Evolutionary conservation across 2,888 invertebrate species (phyloP).

Genomic region (Rotaria magnacalcarata): DNA sequence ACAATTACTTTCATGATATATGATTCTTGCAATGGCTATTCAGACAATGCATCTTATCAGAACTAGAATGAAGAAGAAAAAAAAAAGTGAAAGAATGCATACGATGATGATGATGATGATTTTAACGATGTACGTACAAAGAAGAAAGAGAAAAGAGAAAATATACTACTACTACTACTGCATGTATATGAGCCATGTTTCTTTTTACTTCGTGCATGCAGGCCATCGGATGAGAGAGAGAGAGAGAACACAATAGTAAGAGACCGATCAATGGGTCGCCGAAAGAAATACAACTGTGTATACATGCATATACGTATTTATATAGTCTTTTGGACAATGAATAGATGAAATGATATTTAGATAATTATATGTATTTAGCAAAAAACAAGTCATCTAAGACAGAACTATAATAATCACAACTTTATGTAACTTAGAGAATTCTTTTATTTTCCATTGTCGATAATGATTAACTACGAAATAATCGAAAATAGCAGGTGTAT

Average conservation of each 20-base stretch:
- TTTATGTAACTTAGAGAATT: neutral
- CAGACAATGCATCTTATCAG: slow-evolving; percentile 23
- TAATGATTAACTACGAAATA: neutral
- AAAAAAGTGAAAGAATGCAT: neutral
- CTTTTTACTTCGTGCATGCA: neutral
- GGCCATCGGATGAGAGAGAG: neutral
- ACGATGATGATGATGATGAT: neutral
- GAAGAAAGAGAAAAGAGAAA: neutral
- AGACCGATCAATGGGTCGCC: slow-evolving; percentile 1
- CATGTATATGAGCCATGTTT: neutral
- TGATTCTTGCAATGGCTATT: neutral
- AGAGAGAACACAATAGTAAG: neutral
- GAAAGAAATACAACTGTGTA: neutral
- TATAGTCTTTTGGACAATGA: neutral
- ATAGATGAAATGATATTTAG: neutral
- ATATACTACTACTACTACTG: too few species aligned
- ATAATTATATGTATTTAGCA: slow-evolving; percentile 3
- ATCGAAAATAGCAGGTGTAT: neutral
- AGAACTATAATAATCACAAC: neutral
- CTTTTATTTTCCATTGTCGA: neutral
- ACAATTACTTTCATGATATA: slow-evolving; percentile 33
- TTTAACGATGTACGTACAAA: neutral
- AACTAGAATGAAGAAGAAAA: neutral
- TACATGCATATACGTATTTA: neutral
- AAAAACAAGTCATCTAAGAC: neutral